These are phyloP conservation scores for Rhinichthys klamathensis DNA, from an alignment of 2,113 vertebrate genomes.

Conservation along the genomic window DNA sequence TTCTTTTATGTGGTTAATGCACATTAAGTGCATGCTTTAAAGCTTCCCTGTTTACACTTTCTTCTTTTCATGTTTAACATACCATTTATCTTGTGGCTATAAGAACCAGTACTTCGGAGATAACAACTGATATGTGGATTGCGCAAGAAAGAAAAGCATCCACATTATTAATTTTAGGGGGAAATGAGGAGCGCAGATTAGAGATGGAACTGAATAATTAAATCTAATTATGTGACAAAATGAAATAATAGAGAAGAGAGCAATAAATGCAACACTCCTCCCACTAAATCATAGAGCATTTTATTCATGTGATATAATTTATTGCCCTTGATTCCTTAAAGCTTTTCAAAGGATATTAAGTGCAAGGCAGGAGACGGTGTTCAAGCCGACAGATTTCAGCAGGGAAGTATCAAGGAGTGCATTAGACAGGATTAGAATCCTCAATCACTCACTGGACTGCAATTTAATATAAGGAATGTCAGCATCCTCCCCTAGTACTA, in stretches of 20 bases:
- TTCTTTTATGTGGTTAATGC: background rate
- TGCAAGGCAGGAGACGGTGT: constrained; percentile 44
- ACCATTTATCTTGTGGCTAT: constrained; percentile 20
- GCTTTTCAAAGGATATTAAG: constrained; percentile 60
- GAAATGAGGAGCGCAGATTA: constrained; percentile 73
- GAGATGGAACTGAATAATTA: constrained; percentile 74
- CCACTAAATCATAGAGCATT: constrained; percentile 65
- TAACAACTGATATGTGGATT: constrained; percentile 56
- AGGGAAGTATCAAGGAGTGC: constrained; percentile 63
- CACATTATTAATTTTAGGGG: constrained; percentile 68
- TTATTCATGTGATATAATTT: constrained; percentile 63
- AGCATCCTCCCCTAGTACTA: constrained; percentile 46
- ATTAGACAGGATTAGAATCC: constrained; percentile 67
- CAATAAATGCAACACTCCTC: constrained; percentile 69
- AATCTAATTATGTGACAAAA: constrained; percentile 73
- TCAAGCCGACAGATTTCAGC: constrained; percentile 58
- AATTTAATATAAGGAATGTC: constrained; percentile 62
- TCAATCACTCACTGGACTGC: constrained; percentile 64
- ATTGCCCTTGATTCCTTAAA: constrained; percentile 61
- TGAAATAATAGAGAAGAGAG: constrained; percentile 69
- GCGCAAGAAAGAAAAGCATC: constrained; percentile 56
- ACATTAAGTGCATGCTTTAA: background rate
- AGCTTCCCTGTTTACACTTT: background rate
- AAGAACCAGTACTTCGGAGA: constrained; percentile 9
- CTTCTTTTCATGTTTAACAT: background rate